Evolutionary conservation across 1,140 invertebrate species (phyloP), one percentile per base, ranked within the genome.

Genomic region (Mamestra configurata): DNA sequence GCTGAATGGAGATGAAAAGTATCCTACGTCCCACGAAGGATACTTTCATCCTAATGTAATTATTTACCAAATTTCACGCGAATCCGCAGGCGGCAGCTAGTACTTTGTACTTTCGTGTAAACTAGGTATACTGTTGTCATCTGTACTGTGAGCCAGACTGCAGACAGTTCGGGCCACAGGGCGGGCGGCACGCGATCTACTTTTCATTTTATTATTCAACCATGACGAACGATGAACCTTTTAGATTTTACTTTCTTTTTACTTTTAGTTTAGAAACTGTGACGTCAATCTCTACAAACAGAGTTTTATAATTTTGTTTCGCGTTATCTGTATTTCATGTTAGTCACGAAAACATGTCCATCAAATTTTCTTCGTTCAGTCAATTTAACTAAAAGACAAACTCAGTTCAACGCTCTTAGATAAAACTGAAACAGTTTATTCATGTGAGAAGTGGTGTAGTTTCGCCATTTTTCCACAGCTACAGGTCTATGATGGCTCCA

Each of bases 211-310:
- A 84, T 87, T 88, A 82, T 77, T 84, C 78, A 76, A 77, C 61
- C 55, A 27, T 24, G 57, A 77, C 83, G 91, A 88, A 82, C 91
- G 77, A 85, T 85, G 89, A 92, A 89, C 90, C 77, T 64, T 51
- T 6, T 15, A 71, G 61, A 85, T 88, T 84, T 84, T 88, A 86
- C 83, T 91, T 90, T 91, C 88, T 87, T 84, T 79, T 59, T 55
- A 72, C 79, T 66, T 53, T 75, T 78, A 73, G 43, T 79, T 82
- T 27, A 57, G 59, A 46, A 68, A 79, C 40, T 49, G 27, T 70
- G 40, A 66, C 27, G 57, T 15, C 13, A 49, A n/a, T n/a, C 43
- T n/a, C 10, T n/a, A 49, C 13, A 49, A 49, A 15, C 2, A n/a
- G 13, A 49, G 13, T n/a, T n/a, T 4, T 0, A 1, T 11, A 4